Conservation (phyloP, 1,140 invertebrate species). For the Mamestra configurata region DNA sequence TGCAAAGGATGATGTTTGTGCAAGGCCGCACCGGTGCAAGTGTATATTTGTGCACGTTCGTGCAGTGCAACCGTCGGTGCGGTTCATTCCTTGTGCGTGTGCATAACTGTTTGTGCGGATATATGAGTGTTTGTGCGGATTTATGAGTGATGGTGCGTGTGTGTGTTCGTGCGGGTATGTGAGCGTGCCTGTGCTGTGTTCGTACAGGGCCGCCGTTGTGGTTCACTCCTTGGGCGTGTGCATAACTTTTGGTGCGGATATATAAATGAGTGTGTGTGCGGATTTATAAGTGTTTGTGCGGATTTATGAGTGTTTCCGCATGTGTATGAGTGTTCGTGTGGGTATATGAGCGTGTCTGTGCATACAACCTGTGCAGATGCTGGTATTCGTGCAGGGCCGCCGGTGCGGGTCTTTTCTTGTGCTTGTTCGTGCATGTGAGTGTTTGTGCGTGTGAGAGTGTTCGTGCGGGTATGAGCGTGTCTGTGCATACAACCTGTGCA, state of each 20-base stretch:
- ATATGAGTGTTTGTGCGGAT: too few species aligned
- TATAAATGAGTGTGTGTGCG: too few species aligned
- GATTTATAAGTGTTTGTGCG: conserved; percentile 81
- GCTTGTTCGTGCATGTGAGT: conserved; percentile 72
- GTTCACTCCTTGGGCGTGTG: conserved; percentile 83
- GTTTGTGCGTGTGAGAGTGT: conserved; percentile 64
- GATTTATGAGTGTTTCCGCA: conserved; percentile 68
- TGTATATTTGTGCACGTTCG: conserved; percentile 23
- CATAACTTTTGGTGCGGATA: too few species aligned
- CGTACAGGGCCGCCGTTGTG: conserved; percentile 76
- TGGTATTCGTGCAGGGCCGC: conserved; percentile 68
- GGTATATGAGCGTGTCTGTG: conserved; percentile 67
- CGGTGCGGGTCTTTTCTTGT: conserved; percentile 89
- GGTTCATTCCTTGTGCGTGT: too few species aligned
- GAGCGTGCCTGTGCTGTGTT: too few species aligned
- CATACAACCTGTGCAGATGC: conserved; percentile 67
- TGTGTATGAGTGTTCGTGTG: conserved; percentile 73
- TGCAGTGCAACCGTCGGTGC: conserved; percentile 59
- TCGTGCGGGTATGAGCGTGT: conserved; percentile 80
- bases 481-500: conserved; percentile 67
- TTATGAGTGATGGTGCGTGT: too few species aligned
- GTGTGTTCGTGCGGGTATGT: too few species aligned
- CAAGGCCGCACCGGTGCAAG: conserved; percentile 56
- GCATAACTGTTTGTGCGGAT: too few species aligned
- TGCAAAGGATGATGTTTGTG: conserved; percentile 68